Evolutionary conservation across 2,888 invertebrate species (phyloP).

Genomic region (Clanis bilineata): DNA sequence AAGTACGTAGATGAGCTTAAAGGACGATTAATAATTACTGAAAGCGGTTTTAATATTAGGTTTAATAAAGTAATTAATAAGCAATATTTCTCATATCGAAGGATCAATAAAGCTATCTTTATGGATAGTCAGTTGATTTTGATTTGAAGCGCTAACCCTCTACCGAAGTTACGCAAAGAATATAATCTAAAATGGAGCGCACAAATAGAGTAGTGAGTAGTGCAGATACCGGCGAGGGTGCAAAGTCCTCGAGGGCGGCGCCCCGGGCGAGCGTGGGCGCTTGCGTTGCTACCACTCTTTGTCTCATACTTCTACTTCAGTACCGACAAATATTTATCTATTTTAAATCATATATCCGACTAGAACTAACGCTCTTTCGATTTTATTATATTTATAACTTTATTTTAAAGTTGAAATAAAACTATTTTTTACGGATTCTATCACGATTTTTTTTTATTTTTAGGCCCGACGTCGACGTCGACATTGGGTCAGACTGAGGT

Average conservation of each 20-base stretch:
- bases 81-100: neutral
- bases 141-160: slow-evolving; percentile 32
- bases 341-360: neutral
- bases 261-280: slow-evolving; percentile 56
- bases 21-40: neutral
- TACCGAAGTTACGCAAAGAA: slow-evolving; percentile 58
- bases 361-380: neutral
- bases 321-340: slow-evolving; percentile 22
- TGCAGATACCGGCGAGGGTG: slow-evolving; percentile 49
- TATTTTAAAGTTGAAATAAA: too few species aligned
- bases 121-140: slow-evolving; percentile 34
- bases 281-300: slow-evolving; percentile 65
- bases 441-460: too few species aligned
- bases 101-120: slow-evolving; percentile 2
- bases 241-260: slow-evolving; percentile 63
- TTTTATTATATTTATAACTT: neutral
- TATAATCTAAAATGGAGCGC: slow-evolving; percentile 59
- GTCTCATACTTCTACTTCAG: slow-evolving; percentile 38
- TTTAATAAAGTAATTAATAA: slow-evolving; percentile 1
- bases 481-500: too few species aligned
- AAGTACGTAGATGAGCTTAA: neutral
- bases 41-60: neutral
- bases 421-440: too few species aligned
- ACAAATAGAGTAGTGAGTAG: slow-evolving; percentile 40
- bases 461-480: too few species aligned